phyloP scores from a whole-genome alignment of 2,797 vertebrate genomes.

The Tapirus indicus region DNA sequence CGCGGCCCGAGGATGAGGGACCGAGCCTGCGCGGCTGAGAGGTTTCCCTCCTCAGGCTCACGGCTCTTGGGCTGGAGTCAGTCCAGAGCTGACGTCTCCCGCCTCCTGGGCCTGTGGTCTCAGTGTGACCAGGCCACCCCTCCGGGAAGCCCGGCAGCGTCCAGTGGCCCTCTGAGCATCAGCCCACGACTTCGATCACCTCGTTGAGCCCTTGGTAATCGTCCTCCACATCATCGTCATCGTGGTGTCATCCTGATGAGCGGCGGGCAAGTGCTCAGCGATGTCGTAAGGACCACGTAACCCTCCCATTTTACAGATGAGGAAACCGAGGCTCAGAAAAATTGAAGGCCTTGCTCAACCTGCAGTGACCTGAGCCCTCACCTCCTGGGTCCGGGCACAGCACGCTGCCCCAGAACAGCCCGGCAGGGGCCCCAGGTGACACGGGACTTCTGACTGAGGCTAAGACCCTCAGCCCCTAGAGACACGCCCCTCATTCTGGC shows the following conservation, averaged over 20 bases:
- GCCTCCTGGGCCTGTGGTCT: neutral
- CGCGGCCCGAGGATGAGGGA: rapidly evolving
- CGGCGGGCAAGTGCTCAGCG: too few relatives aligned
- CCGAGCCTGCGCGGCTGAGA: rapidly evolving
- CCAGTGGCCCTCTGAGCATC: neutral
- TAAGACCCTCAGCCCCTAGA: neutral
- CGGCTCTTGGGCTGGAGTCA: neutral
- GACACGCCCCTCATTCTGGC: rapidly evolving
- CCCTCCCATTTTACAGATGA: neutral
- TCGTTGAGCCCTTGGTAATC: neutral
- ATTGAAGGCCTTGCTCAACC: neutral
- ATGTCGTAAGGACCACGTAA: neutral
- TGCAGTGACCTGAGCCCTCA: too few relatives aligned
- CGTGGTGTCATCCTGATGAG: neutral
- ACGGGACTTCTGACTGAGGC: neutral
- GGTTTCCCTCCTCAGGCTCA: neutral
- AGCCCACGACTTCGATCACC: rapidly evolving
- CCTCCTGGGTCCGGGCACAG: neutral
- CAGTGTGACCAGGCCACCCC: rapidly evolving
- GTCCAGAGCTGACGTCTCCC: neutral
- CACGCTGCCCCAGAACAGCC: neutral
- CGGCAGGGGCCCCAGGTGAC: neutral
- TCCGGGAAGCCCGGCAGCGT: too few relatives aligned
- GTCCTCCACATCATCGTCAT: neutral
- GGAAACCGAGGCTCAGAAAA: neutral